A percentile compares a stretch with the other conserved stretches of the same genome.
These are phyloP conservation scores for Paratilapia polleni DNA, from an alignment of 2,113 vertebrate species.

Conservation along the genomic window DNA sequence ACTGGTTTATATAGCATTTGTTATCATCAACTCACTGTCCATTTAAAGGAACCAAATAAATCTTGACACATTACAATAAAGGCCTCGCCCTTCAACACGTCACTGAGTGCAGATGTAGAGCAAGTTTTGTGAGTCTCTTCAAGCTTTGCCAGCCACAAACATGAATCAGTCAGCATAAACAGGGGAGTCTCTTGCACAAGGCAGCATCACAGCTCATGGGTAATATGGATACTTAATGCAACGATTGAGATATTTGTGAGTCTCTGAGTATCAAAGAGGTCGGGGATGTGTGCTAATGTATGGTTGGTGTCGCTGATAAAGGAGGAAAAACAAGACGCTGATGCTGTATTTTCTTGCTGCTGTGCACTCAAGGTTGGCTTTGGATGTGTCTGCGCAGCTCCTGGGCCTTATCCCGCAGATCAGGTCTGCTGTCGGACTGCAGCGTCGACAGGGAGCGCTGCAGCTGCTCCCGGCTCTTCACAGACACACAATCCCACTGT, in stretches of 20 bases:
- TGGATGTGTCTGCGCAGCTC: constrained; percentile 90
- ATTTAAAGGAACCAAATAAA: constrained; percentile 56
- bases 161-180: background rate
- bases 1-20: constrained; percentile 60
- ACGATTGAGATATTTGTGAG: background rate
- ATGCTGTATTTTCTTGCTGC: background rate
- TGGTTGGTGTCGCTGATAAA: background rate
- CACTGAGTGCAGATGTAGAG: background rate
- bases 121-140: constrained; percentile 1
- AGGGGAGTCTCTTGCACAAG: background rate
- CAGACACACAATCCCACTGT: constrained; percentile 89
- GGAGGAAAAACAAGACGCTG: background rate
- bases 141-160: background rate
- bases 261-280: background rate
- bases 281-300: background rate
- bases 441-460: constrained; percentile 88
- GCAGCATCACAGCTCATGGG: constrained; percentile 23
- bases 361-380: constrained; percentile 76
- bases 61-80: constrained; percentile 30
- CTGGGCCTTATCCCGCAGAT: constrained; percentile 91
- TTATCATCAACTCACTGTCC: constrained; percentile 41
- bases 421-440: constrained; percentile 90
- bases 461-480: constrained; percentile 87
- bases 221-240: constrained; percentile 19
- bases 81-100: background rate